Conservation (phyloP, 1,140 invertebrate species). For the Adelges cooleyi region DNA sequence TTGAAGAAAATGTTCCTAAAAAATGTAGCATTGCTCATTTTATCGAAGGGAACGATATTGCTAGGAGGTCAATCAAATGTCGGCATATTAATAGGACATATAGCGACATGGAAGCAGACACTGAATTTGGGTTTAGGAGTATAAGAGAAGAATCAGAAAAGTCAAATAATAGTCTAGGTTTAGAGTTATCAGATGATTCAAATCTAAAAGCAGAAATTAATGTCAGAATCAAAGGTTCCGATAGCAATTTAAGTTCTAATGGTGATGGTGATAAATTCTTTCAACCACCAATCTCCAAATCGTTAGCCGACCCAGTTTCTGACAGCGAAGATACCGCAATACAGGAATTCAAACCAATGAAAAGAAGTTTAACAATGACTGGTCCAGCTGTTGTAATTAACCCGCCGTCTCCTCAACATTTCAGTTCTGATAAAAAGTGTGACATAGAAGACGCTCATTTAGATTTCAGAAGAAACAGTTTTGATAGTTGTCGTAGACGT, state of each 20-base stretch:
- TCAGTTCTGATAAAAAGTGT: slow-evolving; percentile 29
- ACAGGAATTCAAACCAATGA: slow-evolving; percentile 30
- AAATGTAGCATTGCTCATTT: slow-evolving; percentile 31
- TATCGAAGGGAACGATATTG: slow-evolving; percentile 51
- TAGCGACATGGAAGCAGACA: slow-evolving; percentile 22
- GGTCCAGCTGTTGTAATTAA: slow-evolving; percentile 47
- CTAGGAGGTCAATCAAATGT: slow-evolving; percentile 49
- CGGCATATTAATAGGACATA: slow-evolving; percentile 33
- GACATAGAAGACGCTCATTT: slow-evolving; percentile 20
- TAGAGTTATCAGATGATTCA: neutral
- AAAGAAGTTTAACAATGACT: slow-evolving; percentile 31
- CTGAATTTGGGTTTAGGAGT: neutral
- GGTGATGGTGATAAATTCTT: slow-evolving; percentile 30
- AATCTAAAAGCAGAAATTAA: slow-evolving; percentile 32
- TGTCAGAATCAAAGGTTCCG: slow-evolving; percentile 35
- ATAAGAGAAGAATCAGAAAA: neutral
- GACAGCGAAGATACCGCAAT: slow-evolving; percentile 33
- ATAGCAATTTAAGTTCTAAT: slow-evolving; percentile 36
- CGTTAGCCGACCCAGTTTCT: slow-evolving; percentile 30
- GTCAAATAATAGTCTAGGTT: neutral
- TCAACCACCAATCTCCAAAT: slow-evolving; percentile 7
- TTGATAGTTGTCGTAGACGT: slow-evolving; percentile 34
- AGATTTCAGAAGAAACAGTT: slow-evolving; percentile 33
- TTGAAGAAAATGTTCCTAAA: slow-evolving; percentile 4
- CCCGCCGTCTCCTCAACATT: slow-evolving; percentile 49